Conservation (phyloP, 2,113 vertebrate species). For the Spea multiplicata region DNA sequence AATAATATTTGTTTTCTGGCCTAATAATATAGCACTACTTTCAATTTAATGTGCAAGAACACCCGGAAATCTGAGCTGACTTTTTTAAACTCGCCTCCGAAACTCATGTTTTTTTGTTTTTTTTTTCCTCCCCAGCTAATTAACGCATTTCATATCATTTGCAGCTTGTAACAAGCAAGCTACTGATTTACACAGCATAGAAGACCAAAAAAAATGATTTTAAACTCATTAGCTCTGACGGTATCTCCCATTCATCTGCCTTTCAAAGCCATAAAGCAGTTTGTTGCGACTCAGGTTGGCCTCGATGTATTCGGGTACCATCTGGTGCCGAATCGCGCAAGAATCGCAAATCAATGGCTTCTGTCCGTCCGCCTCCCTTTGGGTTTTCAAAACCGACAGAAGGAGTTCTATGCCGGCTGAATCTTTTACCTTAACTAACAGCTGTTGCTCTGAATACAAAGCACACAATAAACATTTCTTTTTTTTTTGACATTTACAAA, state of each 20-base stretch:
- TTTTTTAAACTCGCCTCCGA: too few relatives aligned
- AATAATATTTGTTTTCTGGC: too few relatives aligned
- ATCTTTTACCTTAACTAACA: conserved; percentile 14
- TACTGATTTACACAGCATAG: not conserved
- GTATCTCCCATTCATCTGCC: conserved; percentile 4
- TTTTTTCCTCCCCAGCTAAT: not conserved
- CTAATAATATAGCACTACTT: too few relatives aligned
- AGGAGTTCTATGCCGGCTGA: conserved; percentile 8
- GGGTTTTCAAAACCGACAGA: not conserved
- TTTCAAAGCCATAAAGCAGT: conserved; percentile 5
- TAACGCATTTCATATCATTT: not conserved
- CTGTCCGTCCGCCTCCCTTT: not conserved
- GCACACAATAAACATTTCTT: not conserved
- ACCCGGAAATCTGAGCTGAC: too few relatives aligned
- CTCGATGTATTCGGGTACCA: not conserved
- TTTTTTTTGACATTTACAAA: not conserved
- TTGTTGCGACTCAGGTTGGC: not conserved
- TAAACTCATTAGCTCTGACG: conserved; percentile 5
- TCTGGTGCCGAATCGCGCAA: not conserved
- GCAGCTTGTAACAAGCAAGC: not conserved
- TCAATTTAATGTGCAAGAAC: too few relatives aligned
- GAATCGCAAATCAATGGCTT: conserved; percentile 10
- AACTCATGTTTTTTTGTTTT: not conserved
- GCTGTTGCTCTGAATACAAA: not conserved
- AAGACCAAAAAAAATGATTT: not conserved